These are phyloP conservation scores for Amphibalanus amphitrite DNA, from an alignment of 1,140 invertebrate species.

Conservation along the genomic window DNA sequence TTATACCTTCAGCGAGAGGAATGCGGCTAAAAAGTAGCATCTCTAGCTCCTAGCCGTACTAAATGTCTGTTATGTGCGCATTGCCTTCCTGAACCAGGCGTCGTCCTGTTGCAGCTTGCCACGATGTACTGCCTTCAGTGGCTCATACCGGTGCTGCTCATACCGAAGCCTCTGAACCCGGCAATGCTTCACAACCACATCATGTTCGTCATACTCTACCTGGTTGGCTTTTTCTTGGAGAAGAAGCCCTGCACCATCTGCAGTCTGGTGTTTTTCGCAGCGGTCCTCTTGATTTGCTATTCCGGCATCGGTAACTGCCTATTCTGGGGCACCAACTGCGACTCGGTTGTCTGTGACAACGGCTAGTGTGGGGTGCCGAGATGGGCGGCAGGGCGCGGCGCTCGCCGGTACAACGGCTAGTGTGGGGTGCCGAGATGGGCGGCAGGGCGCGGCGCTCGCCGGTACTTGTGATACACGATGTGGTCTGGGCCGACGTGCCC, in stretches of 20 bases:
- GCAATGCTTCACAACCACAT: conserved; percentile 86
- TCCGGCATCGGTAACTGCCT: conserved; percentile 87
- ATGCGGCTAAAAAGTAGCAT: too few relatives aligned
- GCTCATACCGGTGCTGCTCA: conserved; percentile 87
- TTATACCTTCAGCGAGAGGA: too few relatives aligned
- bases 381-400: too few relatives aligned
- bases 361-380: too few relatives aligned
- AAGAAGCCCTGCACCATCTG: conserved; percentile 93
- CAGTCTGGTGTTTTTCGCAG: conserved; percentile 65
- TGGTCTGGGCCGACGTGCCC: too few relatives aligned
- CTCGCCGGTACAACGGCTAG: too few relatives aligned
- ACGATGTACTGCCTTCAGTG: conserved; percentile 96
- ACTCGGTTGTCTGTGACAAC: background rate
- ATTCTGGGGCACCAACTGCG: conserved; percentile 42
- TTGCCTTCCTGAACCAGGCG: too few relatives aligned
- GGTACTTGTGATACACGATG: too few relatives aligned
- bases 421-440: too few relatives aligned
- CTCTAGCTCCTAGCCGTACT: too few relatives aligned
- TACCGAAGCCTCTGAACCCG: conserved; percentile 91
- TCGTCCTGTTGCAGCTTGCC: background rate
- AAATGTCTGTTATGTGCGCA: too few relatives aligned
- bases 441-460: too few relatives aligned
- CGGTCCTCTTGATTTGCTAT: conserved; percentile 86
- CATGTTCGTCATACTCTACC: conserved; percentile 87
- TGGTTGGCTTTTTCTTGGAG: conserved; percentile 58